Evolutionary conservation across 2,113 vertebrate species (phyloP).

Genomic region (Steatornis caripensis): DNA sequence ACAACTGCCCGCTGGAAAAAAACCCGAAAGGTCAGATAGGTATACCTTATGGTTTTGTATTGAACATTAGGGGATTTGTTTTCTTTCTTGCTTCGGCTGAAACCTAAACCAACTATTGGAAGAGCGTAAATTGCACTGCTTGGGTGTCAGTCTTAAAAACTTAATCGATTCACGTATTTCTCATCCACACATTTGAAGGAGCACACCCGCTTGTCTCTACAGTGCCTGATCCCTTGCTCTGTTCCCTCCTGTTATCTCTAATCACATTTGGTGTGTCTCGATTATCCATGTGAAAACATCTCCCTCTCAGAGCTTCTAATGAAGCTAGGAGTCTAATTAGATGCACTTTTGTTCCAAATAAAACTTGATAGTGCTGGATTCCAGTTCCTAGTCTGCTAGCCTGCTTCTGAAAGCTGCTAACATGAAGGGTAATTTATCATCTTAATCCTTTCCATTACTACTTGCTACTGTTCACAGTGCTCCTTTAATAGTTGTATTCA

Average conservation of each 20-base stretch:
- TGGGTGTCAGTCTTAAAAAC: neutral
- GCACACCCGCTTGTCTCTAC: neutral
- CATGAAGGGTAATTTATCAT: neutral
- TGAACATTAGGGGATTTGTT: neutral
- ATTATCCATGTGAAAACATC: neutral
- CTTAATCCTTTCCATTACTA: neutral
- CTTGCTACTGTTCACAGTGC: neutral
- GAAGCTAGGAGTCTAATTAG: neutral
- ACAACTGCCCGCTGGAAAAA: neutral
- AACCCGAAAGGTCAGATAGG: neutral
- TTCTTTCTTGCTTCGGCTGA: neutral
- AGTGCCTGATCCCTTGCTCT: neutral
- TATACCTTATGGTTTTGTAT: neutral
- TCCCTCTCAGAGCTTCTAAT: neutral
- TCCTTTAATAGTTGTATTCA: neutral
- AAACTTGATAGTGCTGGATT: neutral
- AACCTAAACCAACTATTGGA: neutral
- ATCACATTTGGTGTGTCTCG: neutral
- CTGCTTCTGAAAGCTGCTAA: neutral
- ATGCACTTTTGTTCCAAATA: neutral
- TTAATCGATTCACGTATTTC: fast-evolving
- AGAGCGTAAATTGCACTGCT: neutral
- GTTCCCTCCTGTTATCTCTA: neutral
- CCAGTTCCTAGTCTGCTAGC: neutral
- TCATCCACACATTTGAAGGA: neutral